Base-by-base conservation (phyloP, 2,113 vertebrate genomes). In the Forbesichthys papilliferus region DNA sequence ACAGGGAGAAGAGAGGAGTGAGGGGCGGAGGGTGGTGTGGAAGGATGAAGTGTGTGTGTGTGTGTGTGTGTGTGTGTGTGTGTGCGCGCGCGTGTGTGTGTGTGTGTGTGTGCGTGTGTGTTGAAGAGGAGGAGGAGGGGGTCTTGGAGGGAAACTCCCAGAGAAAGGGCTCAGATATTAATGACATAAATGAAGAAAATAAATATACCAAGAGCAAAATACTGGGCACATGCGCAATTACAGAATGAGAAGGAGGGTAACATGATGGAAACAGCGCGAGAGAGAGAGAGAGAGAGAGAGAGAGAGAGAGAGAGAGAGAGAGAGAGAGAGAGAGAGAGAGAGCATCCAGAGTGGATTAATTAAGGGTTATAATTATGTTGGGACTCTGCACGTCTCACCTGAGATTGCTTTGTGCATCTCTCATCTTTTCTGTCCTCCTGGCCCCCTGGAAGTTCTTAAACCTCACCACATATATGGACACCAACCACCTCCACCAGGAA, bases 281-380 rank as follows among this genome's bases (percentile, higher is more conserved):
- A 84, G 85, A 70, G 36, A 27, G 20, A 27, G 49, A 20, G 54
- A 36, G 11, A 68, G 27, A 57, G 47, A 55, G 49, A 34, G 10
- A 48, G 1, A 61, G 33, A 3, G 11, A 16, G 33, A 53, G 14
- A 34, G 14, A 52, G 12, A 57, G 16, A 61, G 70, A 11, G 51
- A 1, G 61, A 48, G 56, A 47, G 64, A 33, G 64, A 1, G 52
- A 63, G 68, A 58, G 74, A 46, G 73, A 65, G 78, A 66, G 74
- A 11, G 71, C 69, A 90, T 89, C 87, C 83, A 47, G 85, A 83
- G 81, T 89, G 84, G 84, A 87, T 90, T 91, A 89, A 91, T 92
- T 91, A 92, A 88, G 86, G 86, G 86, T 89, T 89, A 90, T 90
- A 92, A 91, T 91, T 88, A 90, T 80, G 82, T 74, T 85, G 87